These are phyloP conservation scores for Copsychus sechellarum DNA, from an alignment of 2,113 vertebrate genomes.

Conservation along the genomic window DNA sequence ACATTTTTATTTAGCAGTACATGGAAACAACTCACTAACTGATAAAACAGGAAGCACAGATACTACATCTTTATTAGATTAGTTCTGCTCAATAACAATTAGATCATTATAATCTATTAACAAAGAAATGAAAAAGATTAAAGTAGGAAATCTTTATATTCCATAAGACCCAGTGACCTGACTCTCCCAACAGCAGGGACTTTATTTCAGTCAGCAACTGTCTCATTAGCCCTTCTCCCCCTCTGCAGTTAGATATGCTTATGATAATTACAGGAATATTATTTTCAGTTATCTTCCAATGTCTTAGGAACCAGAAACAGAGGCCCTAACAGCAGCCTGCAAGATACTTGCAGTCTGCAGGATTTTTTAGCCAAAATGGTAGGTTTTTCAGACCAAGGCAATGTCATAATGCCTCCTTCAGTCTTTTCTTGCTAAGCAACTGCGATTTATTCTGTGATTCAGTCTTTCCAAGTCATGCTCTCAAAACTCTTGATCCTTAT, in stretches of 20 bases:
- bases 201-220: neutral
- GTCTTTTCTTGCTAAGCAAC: neutral
- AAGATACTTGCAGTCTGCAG: neutral
- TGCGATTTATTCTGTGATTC: neutral
- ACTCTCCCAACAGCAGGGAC: neutral
- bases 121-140: neutral
- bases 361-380: neutral
- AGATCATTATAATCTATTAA: neutral
- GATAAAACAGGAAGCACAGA: neutral
- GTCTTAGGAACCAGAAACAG: neutral
- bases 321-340: neutral
- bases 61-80: neutral
- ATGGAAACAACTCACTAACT: neutral
- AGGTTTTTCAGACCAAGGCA: neutral
- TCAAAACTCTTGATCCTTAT: neutral
- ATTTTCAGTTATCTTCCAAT: neutral
- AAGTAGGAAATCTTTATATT: neutral
- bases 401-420: neutral
- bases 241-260: neutral
- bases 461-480: neutral
- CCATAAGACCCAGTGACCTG: neutral
- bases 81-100: constrained; percentile 1
- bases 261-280: neutral
- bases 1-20: neutral
- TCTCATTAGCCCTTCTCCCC: neutral